Conservation (phyloP, 2,888 invertebrate genomes). For the Eristalis pertinax region DNA sequence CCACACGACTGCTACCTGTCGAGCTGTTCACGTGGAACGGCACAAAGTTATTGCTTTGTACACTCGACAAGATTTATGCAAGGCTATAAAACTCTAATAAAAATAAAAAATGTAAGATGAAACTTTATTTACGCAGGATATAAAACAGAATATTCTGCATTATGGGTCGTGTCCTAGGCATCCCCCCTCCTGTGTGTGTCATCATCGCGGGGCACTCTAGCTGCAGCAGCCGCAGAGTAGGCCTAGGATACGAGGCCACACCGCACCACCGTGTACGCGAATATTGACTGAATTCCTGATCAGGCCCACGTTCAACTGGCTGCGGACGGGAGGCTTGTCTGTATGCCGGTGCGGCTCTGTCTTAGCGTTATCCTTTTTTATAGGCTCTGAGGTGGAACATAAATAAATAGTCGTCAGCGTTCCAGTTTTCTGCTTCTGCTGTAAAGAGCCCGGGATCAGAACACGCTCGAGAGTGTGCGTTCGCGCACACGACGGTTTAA, state of each 20-base stretch:
- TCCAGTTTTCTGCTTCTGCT: conserved; percentile 49
- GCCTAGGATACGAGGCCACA: conserved; percentile 15
- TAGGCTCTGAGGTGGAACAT: conserved; percentile 63
- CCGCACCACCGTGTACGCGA: background rate
- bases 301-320: background rate
- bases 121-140: conserved; percentile 75
- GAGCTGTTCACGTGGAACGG: conserved; percentile 70
- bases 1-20: conserved; percentile 47
- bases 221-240: conserved; percentile 19
- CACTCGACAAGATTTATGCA: conserved; percentile 74
- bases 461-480: conserved; percentile 4
- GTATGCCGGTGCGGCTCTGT: conserved; percentile 8
- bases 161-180: conserved; percentile 69
- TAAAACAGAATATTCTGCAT: conserved; percentile 72
- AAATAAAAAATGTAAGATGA: conserved; percentile 75
- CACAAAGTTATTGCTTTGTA: conserved; percentile 73
- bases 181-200: background rate
- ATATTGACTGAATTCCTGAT: background rate
- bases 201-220: conserved; percentile 22
- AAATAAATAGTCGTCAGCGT: conserved; percentile 72
- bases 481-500: background rate
- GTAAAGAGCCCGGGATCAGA: conserved; percentile 58
- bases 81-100: conserved; percentile 75
- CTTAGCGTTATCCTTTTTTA: conserved; percentile 68
- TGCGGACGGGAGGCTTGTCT: conserved; percentile 18